Evolutionary conservation across 1,140 invertebrate species (phyloP).

Genomic region (Brachionus sp.): DNA sequence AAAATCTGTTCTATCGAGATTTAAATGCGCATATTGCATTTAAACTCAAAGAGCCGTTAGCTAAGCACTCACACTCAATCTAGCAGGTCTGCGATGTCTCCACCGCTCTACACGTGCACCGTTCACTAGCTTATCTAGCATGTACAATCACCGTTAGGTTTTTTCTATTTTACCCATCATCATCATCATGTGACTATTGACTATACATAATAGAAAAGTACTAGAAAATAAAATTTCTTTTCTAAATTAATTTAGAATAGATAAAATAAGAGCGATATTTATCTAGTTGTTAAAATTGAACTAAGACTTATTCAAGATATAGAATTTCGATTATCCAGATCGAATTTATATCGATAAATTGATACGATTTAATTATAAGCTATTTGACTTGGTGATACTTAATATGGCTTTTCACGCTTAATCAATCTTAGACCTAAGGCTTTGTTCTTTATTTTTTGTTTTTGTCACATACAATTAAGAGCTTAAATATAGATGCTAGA

Average conservation of each 20-base stretch:
- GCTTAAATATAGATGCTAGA: neutral
- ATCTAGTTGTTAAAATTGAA: neutral
- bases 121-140: neutral
- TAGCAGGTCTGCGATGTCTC: too few relatives aligned
- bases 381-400: neutral
- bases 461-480: neutral
- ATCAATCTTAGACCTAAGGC: neutral
- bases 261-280: neutral
- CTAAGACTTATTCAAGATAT: neutral
- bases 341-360: neutral
- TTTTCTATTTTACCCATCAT: too few relatives aligned
- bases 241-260: too few relatives aligned
- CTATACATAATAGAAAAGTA: neutral
- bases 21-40: too few relatives aligned
- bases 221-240: too few relatives aligned
- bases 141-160: neutral
- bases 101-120: too few relatives aligned
- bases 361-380: neutral
- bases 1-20: too few relatives aligned
- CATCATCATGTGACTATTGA: neutral
- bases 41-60: too few relatives aligned
- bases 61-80: too few relatives aligned
- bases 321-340: neutral
- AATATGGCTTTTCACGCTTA: neutral
- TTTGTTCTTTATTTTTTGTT: neutral